Base-by-base conservation (phyloP, 2,797 vertebrate species). In the Euthynnus affinis region DNA sequence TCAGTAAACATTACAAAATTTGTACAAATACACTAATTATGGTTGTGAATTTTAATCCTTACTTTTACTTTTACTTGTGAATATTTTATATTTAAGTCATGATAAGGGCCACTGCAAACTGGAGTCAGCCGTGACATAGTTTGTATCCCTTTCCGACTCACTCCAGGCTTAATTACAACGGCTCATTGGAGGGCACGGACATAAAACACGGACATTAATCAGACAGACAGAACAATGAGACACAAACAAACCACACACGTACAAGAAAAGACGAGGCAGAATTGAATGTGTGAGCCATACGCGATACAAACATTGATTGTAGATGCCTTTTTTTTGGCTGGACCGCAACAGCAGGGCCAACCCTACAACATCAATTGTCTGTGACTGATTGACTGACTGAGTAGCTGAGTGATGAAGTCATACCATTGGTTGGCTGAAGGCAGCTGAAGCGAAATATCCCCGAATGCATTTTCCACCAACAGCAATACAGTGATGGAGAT, bases 141-240 rank as follows among this genome's bases (percentile, higher is more conserved):
- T 42, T 65, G 51, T n/a, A 53, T 73, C 57, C 49, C 58, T 73
- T 34, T 76, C 56, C 61, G 64, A 34, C 75, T 69, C 48, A 58
- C 75, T 74, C 56, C 72, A 67, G 66, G 75, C 72, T 75, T 82
- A 89, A 87, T 88, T 82, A 87, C 56, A 56, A 32, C 6, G 78
- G 74, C 72, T 84, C 79, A 87, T 87, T 86, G 77, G 74, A 71
- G 64, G 62, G 74, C 59, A 42, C n/a, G 10, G 64, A 81, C 74
- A 87, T 88, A 81, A 86, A 76, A 88, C 75, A 76, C 5, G 29
- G 57, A 69, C 81, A 64, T 87, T 84, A 86, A 89, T 84, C 65
- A 32, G 64, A 63, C 74, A 61, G 70, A 85, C n/a, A 32, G 61
- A 84, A 87, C 75, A 86, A 78, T 83, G 76, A 61, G 67, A 77